Base-by-base conservation (phyloP, 2,113 vertebrate species). In the Thinocorus orbignyianus region DNA sequence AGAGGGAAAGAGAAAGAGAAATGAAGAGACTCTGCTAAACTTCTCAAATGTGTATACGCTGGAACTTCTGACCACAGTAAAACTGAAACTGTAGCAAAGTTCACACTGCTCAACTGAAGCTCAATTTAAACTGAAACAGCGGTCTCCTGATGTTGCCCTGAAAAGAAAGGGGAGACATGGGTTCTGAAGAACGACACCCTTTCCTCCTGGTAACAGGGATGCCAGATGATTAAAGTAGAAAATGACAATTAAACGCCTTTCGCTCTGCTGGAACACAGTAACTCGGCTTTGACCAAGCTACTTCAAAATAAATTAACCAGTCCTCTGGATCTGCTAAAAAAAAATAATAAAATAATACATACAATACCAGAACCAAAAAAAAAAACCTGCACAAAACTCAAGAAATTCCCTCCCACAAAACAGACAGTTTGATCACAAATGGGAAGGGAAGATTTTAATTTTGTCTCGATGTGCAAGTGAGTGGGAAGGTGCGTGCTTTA, bases 231-330 rank as follows among this genome's bases (percentile, higher is more conserved):
- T 48, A 9, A 69, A 76, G 71, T 0, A 37, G 26, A 78, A 89
- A 76, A 16, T 0, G 4, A 28, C n/a, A 73, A n/a, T 26, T 48
- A 35, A 0, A 1, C 51, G 70, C 31, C 46, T 78, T 60, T 60
- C 41, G 13, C 31, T 81, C 58, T 1, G 3, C 55, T 14, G 49
- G 19, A 46, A 41, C 0, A 0, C n/a, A 78, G 44, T 9, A 49
- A 49, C 31, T 28, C 42, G 31, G 19, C 81, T 90, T 82, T 0
- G 0, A 69, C 31, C 31, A 72, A 92, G 26, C 3, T 13, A 52
- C 81, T 91, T 85, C 74, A 61, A 72, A 92, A 86, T 20, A 31
- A 73, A 31, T 14, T 44, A 70, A 22, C 13, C 46, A 33, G 15
- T 46, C 42, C 70, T 55, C 39, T 62, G 42, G n/a, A 86, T 41